These are phyloP conservation scores for rabbit (Oryctolagus cuniculus) DNA, from an alignment of 2,113 vertebrate species.

Conservation along the genomic window DNA sequence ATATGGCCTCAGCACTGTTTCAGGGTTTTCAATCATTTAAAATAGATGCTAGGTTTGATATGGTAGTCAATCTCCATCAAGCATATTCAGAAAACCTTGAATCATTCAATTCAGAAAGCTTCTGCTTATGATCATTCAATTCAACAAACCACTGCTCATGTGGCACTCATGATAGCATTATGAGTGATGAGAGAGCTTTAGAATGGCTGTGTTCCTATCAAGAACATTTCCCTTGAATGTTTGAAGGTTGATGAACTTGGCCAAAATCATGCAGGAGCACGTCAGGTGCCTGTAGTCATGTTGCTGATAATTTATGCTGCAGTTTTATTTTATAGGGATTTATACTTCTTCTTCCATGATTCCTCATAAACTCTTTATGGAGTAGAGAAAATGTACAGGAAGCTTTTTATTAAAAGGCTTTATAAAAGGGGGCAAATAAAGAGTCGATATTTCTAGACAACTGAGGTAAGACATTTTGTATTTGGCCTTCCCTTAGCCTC, in stretches of 20 bases:
- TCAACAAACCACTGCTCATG: slow-evolving; percentile 77
- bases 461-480: background rate
- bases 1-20: slow-evolving; percentile 59
- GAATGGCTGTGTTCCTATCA: slow-evolving; percentile 57
- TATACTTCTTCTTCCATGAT: slow-evolving; percentile 35
- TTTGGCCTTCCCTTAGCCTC: background rate
- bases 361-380: slow-evolving; percentile 57
- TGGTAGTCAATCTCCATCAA: slow-evolving; percentile 75
- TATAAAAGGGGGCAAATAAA: background rate
- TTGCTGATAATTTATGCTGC: slow-evolving; percentile 64
- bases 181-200: slow-evolving; percentile 63
- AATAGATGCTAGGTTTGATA: slow-evolving; percentile 70
- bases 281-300: background rate
- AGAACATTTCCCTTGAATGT: slow-evolving; percentile 63
- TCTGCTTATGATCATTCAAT: slow-evolving; percentile 77
- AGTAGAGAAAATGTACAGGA: background rate
- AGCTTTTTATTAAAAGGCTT: slow-evolving; percentile 30
- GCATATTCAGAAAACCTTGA: slow-evolving; percentile 76
- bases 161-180: slow-evolving; percentile 77
- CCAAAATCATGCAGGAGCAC: background rate
- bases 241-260: slow-evolving; percentile 71
- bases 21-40: slow-evolving; percentile 73
- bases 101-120: slow-evolving; percentile 69
- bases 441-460: slow-evolving; percentile 28
- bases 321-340: slow-evolving; percentile 60